phyloP scores from a whole-genome alignment of 2,113 vertebrate genomes.

The Propithecus coquereli region DNA sequence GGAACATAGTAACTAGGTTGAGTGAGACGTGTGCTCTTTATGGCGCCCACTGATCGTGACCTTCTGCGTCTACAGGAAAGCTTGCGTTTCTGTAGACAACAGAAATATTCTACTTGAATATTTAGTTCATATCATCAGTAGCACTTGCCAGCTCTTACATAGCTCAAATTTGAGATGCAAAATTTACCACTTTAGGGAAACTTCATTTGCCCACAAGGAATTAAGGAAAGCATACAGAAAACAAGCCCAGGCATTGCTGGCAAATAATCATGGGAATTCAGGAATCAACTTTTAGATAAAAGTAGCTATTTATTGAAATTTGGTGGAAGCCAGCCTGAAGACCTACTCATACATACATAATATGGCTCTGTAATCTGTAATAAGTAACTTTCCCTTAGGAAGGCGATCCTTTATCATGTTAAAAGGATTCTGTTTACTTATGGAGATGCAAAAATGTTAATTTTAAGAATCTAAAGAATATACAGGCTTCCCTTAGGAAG shows the following conservation, averaged over 20 bases:
- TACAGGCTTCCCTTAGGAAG: background rate
- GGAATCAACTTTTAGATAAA: background rate
- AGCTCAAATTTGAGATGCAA: background rate
- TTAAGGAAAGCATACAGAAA: background rate
- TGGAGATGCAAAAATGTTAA: background rate
- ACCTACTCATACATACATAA: background rate
- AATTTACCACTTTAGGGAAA: background rate
- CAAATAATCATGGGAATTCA: background rate
- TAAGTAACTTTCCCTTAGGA: background rate
- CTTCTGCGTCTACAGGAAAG: background rate
- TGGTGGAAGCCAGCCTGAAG: background rate
- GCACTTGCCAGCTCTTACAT: background rate
- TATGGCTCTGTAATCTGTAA: background rate
- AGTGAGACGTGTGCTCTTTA: background rate
- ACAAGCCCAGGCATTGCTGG: background rate
- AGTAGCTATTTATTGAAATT: background rate
- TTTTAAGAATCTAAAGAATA: constrained; percentile 9
- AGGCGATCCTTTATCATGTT: background rate
- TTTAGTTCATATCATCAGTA: background rate
- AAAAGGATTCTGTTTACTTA: background rate
- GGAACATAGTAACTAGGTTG: background rate
- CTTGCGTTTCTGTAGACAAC: background rate
- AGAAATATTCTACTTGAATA: background rate
- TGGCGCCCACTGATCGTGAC: background rate
- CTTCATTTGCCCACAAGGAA: background rate